Percentiles rank a stretch among this genome's conserved stretches.
These are phyloP conservation scores for Psophia crepitans DNA, from an alignment of 2,113 vertebrate genomes.

Conservation along the genomic window DNA sequence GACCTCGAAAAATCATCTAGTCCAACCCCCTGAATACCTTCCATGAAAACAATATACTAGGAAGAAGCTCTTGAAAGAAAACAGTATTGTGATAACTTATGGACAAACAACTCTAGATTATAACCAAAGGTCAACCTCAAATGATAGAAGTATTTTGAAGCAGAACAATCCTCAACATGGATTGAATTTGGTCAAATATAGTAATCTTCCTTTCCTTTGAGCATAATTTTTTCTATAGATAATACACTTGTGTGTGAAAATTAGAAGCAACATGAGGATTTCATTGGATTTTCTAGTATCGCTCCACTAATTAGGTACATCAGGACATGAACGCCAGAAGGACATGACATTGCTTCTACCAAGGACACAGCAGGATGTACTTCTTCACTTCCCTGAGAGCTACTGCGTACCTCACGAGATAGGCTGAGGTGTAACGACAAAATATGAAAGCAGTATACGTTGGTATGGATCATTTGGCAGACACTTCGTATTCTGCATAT, in stretches of 20 bases:
- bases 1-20: no score
- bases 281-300: neutral
- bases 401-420: accelerated
- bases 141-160: neutral
- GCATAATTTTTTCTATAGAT: neutral
- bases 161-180: neutral
- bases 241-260: neutral
- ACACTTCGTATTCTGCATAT: accelerated
- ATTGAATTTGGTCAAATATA: neutral
- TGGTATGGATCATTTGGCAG: neutral
- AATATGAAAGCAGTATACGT: accelerated
- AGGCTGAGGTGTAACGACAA: accelerated
- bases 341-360: neutral
- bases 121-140: neutral
- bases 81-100: neutral
- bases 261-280: neutral
- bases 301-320: neutral
- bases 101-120: neutral
- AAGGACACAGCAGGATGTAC: neutral
- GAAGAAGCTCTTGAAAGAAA: neutral
- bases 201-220: neutral
- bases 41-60: neutral
- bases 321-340: neutral
- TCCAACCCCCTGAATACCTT: no score
- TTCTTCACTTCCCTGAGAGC: neutral